These are phyloP conservation scores for Ondatra zibethicus DNA, from an alignment of 2,113 vertebrate genomes.

Conservation along the genomic window DNA sequence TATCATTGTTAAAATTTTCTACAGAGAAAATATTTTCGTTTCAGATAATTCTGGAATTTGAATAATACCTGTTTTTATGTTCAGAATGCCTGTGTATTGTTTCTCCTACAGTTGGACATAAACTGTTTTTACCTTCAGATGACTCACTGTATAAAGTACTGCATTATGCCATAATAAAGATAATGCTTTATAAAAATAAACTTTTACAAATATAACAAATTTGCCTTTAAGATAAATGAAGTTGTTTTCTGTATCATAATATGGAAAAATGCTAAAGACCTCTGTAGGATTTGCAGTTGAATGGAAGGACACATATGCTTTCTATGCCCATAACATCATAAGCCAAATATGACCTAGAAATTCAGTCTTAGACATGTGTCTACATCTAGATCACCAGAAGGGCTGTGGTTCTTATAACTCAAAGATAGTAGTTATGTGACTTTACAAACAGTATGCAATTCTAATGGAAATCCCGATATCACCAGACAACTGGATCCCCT, in stretches of 20 bases:
- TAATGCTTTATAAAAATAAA: conserved; percentile 56
- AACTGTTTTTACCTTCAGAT: conserved; percentile 73
- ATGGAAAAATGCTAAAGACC: neutral
- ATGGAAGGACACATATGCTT: neutral
- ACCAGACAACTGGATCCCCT: neutral
- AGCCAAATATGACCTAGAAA: neutral
- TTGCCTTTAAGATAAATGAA: neutral
- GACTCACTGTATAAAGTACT: conserved; percentile 63
- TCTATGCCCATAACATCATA: neutral
- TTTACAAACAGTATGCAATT: neutral
- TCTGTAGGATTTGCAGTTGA: neutral
- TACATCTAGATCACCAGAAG: neutral
- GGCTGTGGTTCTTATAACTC: neutral
- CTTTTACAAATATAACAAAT: neutral
- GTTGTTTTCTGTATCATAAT: neutral
- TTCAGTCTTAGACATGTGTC: neutral
- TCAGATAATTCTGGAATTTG: conserved; percentile 36
- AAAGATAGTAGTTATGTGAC: neutral
- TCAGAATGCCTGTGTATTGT: conserved; percentile 40
- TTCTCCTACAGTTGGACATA: conserved; percentile 72
- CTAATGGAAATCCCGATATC: neutral
- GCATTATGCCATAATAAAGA: conserved; percentile 73
- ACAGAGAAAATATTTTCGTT: conserved; percentile 71
- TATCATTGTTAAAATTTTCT: conserved; percentile 70
- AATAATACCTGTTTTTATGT: conserved; percentile 56